Percentiles rank a stretch among this genome's conserved stretches.
These are phyloP conservation scores for Melanostigma gelatinosum DNA, from an alignment of 2,113 vertebrate species.

Conservation along the genomic window DNA sequence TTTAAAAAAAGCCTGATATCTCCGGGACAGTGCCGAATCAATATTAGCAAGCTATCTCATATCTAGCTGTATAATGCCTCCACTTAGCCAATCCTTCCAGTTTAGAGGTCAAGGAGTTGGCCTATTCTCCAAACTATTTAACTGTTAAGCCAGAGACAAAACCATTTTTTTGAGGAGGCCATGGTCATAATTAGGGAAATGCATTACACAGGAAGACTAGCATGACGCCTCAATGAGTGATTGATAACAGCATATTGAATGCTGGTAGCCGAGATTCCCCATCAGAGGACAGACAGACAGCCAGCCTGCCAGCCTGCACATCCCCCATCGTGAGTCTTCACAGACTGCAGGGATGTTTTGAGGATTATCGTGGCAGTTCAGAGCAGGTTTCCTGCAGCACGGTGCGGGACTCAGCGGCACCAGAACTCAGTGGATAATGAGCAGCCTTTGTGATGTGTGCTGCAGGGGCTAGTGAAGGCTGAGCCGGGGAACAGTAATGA, in stretches of 20 bases:
- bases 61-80: constrained; percentile 59
- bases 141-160: constrained; percentile 19
- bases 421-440: constrained; percentile 65
- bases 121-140: constrained; percentile 52
- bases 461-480: constrained; percentile 50
- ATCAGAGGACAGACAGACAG: constrained; percentile 27
- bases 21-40: constrained; percentile 58
- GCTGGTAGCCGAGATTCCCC: constrained; percentile 10
- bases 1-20: constrained; percentile 62
- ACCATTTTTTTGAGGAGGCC: background rate
- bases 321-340: constrained; percentile 34
- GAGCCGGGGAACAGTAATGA: constrained; percentile 53
- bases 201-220: constrained; percentile 16
- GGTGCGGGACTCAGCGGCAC: constrained; percentile 31
- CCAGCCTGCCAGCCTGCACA: constrained; percentile 11
- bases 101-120: constrained; percentile 70
- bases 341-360: constrained; percentile 22
- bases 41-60: constrained; percentile 68
- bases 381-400: constrained; percentile 50
- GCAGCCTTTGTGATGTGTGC: constrained; percentile 65
- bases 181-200: constrained; percentile 49
- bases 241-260: constrained; percentile 44
- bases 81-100: constrained; percentile 64
- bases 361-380: constrained; percentile 49
- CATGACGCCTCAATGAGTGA: constrained; percentile 41